phyloP scores from a whole-genome alignment of 2,797 vertebrate genomes.

The Poeciliopsis presidionis region DNA sequence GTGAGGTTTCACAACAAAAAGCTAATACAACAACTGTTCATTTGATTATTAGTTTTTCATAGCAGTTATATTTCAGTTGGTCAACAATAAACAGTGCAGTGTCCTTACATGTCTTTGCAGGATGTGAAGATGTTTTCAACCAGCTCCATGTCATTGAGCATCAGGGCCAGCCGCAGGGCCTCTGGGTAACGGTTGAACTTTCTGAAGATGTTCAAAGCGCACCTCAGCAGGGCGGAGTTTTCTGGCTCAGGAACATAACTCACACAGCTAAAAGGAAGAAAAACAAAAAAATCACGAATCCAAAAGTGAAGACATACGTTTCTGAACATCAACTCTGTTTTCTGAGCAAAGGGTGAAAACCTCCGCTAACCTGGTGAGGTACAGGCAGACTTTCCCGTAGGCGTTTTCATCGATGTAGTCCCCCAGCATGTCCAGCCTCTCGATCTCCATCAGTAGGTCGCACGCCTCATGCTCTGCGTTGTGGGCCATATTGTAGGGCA shows the following conservation, averaged over 20 bases:
- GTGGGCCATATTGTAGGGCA: slow-evolving; percentile 99
- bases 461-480: slow-evolving; percentile 98
- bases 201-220: slow-evolving; percentile 93
- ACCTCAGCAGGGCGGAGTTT: slow-evolving; percentile 93
- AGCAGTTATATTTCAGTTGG: not conserved
- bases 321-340: not conserved
- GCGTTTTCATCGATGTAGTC: slow-evolving; percentile 96
- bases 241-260: slow-evolving; percentile 98
- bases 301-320: not conserved
- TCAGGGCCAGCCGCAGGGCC: slow-evolving; percentile 94
- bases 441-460: slow-evolving; percentile 98
- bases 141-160: slow-evolving; percentile 96
- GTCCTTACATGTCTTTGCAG: slow-evolving; percentile 96
- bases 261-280: slow-evolving; percentile 85
- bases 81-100: not conserved
- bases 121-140: slow-evolving; percentile 99
- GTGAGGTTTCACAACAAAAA: not conserved
- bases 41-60: not conserved
- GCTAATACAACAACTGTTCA: not conserved
- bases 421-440: slow-evolving; percentile 96
- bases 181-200: slow-evolving; percentile 97
- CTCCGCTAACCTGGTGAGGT: slow-evolving; percentile 89
- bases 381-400: slow-evolving; percentile 97
- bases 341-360: not conserved
- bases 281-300: not conserved